Conservation (phyloP, 2,797 vertebrate species). For the Siniperca undulata region DNA sequence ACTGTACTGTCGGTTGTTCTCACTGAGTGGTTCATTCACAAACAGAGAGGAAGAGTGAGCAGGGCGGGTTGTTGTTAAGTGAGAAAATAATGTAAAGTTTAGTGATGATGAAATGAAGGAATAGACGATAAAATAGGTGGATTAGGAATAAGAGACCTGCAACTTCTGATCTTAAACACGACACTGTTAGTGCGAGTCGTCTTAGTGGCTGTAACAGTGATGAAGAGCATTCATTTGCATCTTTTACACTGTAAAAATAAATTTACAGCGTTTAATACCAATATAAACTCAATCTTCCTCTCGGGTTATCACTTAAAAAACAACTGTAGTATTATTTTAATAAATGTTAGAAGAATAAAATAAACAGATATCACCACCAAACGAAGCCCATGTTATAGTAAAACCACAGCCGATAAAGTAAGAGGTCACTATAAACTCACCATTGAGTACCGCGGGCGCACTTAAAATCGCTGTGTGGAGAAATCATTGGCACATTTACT, state of each 20-base stretch:
- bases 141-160: neutral
- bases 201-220: neutral
- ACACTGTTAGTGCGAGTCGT: neutral
- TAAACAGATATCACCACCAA: neutral
- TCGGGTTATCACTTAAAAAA: neutral
- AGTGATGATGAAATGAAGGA: neutral
- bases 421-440: constrained; percentile 38
- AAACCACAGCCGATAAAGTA: constrained; percentile 8
- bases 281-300: neutral
- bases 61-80: neutral
- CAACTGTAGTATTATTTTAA: neutral
- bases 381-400: neutral
- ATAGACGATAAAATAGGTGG: neutral
- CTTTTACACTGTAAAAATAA: neutral
- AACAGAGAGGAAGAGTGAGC: neutral
- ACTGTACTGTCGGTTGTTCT: neutral
- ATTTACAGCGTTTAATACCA: neutral
- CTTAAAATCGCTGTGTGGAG: constrained; percentile 27
- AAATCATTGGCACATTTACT: neutral
- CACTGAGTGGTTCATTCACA: neutral
- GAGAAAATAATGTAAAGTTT: neutral
- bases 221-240: neutral
- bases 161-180: neutral
- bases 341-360: neutral
- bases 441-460: constrained; percentile 6